phyloP scores from a whole-genome alignment of 2,113 vertebrate species.

The Sceloporus tristichus region DNA sequence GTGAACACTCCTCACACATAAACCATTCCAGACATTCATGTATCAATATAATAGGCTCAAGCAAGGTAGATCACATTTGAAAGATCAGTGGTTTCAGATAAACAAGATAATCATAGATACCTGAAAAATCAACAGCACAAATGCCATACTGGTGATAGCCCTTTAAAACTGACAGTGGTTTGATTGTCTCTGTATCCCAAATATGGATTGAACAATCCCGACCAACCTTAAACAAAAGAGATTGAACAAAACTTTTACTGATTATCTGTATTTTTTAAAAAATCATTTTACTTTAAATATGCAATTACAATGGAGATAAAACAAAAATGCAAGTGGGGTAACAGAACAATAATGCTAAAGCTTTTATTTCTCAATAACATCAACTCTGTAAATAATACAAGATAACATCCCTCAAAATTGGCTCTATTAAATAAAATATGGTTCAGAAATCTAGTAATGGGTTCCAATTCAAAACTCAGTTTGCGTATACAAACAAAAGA shows the following conservation, averaged over 20 bases:
- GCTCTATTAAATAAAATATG: background rate
- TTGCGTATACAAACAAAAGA: too few species aligned
- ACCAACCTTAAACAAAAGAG: slow-evolving; percentile 85
- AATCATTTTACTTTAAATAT: background rate
- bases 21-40: background rate
- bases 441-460: background rate
- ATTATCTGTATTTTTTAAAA: slow-evolving; percentile 9
- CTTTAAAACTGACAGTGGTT: slow-evolving; percentile 93
- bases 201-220: slow-evolving; percentile 94
- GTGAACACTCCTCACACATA: background rate
- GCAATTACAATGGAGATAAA: background rate
- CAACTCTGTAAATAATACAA: too few species aligned
- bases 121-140: slow-evolving; percentile 97
- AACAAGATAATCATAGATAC: slow-evolving; percentile 72
- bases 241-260: background rate
- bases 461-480: too few species aligned
- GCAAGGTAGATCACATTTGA: slow-evolving; percentile 14
- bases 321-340: background rate
- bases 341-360: background rate
- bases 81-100: background rate
- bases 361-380: background rate
- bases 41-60: background rate
- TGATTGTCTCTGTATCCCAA: slow-evolving; percentile 96
- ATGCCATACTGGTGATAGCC: slow-evolving; percentile 95
- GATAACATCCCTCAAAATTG: too few species aligned